Base-by-base conservation (phyloP, 2,113 vertebrate genomes). In the Collichthys lucidus region DNA sequence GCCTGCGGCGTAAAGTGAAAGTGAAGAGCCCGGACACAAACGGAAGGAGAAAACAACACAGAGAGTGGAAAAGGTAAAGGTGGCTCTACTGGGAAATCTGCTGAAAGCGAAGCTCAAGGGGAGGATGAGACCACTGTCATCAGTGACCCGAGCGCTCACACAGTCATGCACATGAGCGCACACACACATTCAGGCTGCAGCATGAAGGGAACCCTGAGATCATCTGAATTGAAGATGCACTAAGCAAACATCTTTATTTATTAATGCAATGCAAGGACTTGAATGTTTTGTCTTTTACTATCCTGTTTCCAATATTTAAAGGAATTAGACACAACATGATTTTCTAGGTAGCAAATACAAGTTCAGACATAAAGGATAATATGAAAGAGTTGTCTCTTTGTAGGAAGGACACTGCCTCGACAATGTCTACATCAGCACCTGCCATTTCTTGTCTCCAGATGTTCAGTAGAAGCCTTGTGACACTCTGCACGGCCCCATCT, bases 51-150 rank as follows among this genome's bases (percentile, higher is more conserved):
- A 79, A 87, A 83, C 67, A 84, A 80, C 60, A 72, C 4, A 31
- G 57, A 55, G 66, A 55, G 76, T 73, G 29, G 60, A 63, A 71
- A 71, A 83, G 65, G 74, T 84, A 65, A 76, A 86, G 70, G 78
- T 31, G 61, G 60, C 53, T 84, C 90, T 49, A 50, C 74, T n/a
- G 90, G 87, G 86, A 91, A 92, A 92, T 92, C 83, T 88, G 79
- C 66, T 78, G 63, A 83, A 82, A 64, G 69, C 61, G 79, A 82
- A 57, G 59, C 74, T 78, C 68, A 57, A 61, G 57, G 59, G 67
- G 50, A n/a, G 82, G 64, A 76, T 78, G 46, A 86, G 72, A 72
- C 26, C 65, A 31, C 50, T 78, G 80, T 72, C 80, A 88, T 86
- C 67, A 29, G 67, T 82, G 86, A 83, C 66, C 79, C 2, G n/a